Percentiles rank a stretch among this genome's conserved stretches.
phyloP scores from a whole-genome alignment of 2,113 vertebrate species.

The Tor tambroides region DNA sequence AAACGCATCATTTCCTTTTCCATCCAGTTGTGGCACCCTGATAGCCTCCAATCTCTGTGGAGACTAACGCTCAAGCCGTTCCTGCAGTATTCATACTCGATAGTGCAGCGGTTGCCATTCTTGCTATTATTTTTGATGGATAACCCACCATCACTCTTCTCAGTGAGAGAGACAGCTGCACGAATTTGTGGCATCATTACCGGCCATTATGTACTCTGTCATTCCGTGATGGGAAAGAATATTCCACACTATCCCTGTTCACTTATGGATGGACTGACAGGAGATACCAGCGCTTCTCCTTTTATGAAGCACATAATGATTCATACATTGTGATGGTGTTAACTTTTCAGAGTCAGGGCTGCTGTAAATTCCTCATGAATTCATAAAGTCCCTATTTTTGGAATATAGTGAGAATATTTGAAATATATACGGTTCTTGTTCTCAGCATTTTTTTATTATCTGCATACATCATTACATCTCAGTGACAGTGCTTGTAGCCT shows the following conservation, averaged over 20 bases:
- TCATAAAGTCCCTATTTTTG: background rate
- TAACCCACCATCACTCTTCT: constrained; percentile 32
- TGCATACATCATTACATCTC: background rate
- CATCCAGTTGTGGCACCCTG: constrained; percentile 31
- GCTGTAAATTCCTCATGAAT: constrained; percentile 10
- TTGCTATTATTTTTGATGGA: constrained; percentile 39
- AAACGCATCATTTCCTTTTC: constrained; percentile 48
- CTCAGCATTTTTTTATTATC: background rate
- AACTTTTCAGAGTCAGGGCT: background rate
- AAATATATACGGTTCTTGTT: background rate
- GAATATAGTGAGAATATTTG: background rate
- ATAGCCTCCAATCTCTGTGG: constrained; percentile 55
- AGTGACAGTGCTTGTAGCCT: background rate
- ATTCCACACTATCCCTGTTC: constrained; percentile 12
- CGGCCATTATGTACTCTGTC: constrained; percentile 47
- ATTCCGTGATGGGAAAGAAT: constrained; percentile 31
- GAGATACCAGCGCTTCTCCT: background rate
- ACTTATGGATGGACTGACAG: background rate
- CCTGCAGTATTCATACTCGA: constrained; percentile 55
- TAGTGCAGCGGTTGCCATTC: constrained; percentile 18
- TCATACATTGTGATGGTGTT: background rate
- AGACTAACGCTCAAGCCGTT: constrained; percentile 45
- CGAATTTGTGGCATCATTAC: constrained; percentile 49
- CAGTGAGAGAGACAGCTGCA: constrained; percentile 37
- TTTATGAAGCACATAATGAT: constrained; percentile 1